Conservation (phyloP, 2,888 invertebrate genomes). For the Pyrocoelia pectoralis region DNA sequence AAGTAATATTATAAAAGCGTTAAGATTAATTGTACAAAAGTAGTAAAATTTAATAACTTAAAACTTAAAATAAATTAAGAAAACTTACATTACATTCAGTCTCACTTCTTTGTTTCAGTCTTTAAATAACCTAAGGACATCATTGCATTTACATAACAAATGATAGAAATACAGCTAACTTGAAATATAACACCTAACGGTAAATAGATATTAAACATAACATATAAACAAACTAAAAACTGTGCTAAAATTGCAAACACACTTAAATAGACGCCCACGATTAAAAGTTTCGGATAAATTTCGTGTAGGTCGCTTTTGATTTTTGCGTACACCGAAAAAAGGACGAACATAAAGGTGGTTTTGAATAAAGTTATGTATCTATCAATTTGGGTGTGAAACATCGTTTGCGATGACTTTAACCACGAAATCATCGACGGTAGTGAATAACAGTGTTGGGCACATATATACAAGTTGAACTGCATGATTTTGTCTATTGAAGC, state of each 20-base stretch:
- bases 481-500: slow-evolving; percentile 53
- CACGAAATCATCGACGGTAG: slow-evolving; percentile 52
- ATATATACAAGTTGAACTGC: slow-evolving; percentile 54
- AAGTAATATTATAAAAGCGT: too few species aligned
- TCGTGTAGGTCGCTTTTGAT: too few species aligned
- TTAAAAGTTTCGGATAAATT: background rate
- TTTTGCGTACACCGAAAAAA: too few species aligned
- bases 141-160: background rate
- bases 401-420: slow-evolving; percentile 51
- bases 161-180: background rate
- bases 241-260: background rate
- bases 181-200: background rate
- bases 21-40: too few species aligned
- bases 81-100: background rate
- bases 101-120: background rate
- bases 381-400: slow-evolving; percentile 47
- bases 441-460: slow-evolving; percentile 53
- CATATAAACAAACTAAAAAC: background rate
- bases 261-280: background rate
- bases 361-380: slow-evolving; percentile 47
- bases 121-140: background rate
- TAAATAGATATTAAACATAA: background rate
- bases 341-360: slow-evolving; percentile 38
- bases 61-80: too few species aligned
- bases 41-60: too few species aligned